Evolutionary conservation across 2,797 vertebrate genomes (phyloP).

Genomic region (Pipistrellus nathusii): DNA sequence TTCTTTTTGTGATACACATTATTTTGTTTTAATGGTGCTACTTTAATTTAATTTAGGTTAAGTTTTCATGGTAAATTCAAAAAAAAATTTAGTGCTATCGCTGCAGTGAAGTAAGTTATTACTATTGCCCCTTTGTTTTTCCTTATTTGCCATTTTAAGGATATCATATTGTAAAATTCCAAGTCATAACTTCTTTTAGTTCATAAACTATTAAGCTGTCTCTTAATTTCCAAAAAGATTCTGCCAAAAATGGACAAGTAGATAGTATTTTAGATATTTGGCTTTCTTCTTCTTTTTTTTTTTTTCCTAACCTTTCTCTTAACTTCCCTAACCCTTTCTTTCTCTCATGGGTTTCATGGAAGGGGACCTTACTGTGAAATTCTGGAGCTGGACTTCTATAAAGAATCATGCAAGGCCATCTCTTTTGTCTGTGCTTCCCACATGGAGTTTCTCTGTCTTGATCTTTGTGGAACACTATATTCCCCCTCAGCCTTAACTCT

Average conservation of each 20-base stretch:
- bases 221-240: no score
- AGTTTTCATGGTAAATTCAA: constrained; percentile 50
- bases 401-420: constrained; percentile 47
- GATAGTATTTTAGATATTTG: constrained; percentile 30
- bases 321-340: constrained; percentile 53
- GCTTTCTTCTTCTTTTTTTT: not conserved
- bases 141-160: constrained; percentile 49
- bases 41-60: constrained; percentile 54
- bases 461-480: constrained; percentile 28
- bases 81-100: not conserved
- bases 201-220: constrained; percentile 55
- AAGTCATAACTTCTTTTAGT: constrained; percentile 48
- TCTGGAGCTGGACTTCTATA: constrained; percentile 32
- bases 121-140: constrained; percentile 58
- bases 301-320: constrained; percentile 32
- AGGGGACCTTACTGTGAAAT: constrained; percentile 49
- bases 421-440: constrained; percentile 23
- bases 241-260: no score
- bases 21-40: constrained; percentile 51
- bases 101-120: constrained; percentile 16
- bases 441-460: constrained; percentile 40
- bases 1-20: constrained; percentile 24
- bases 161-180: constrained; percentile 56
- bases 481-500: not conserved
- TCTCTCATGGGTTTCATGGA: constrained; percentile 50